Base-by-base conservation (phyloP, 2,888 invertebrate genomes). In the Branchinecta sandiegonensis region DNA sequence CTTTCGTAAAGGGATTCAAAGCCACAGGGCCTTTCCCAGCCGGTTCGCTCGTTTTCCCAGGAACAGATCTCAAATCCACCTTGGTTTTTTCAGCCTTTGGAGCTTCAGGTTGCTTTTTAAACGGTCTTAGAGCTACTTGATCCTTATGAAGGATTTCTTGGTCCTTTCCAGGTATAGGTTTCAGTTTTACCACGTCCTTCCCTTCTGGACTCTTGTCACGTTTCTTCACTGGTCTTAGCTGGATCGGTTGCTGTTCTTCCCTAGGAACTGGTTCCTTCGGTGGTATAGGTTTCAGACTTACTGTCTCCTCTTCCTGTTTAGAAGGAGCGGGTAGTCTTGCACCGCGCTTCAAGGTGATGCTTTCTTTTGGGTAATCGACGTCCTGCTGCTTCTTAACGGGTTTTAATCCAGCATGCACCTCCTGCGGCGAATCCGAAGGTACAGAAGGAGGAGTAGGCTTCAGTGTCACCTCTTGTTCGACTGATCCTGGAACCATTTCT, bases 371-470 rank as follows among this genome's bases (percentile, higher is more conserved):
- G 23, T 17, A 17, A 2, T 56, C 23, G 37, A 37, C 37, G 37
- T 5, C 37, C 5, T 77, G 74, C 75, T 76, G 72, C 72, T 80
- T 79, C 70, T 79, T 6, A 0, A 76, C 74, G 1, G 78, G 79
- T 77, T 75, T 79, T 7, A 79, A 74, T 14, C 74, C 73, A 66
- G 77, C 74, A 4, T 37, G 37, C 69, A 79, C 79, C 13, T 79
- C 80, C 65, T 56, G n/a, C 8, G n/a, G 63, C n/a, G 63, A 2
- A 9, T 17, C 11, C 63, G n/a, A n/a, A 17, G 14, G n/a, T 9
- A 56, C 63, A 9, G 63, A 23, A 8, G 8, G n/a, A n/a, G n/a
- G n/a, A 9, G 23, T 9, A 17, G 63, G 63, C 63, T 56, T 56
- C 63, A 56, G 23, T 23, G 63, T 56, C 9, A 56, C 63, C 23